Base-by-base conservation (phyloP, 2,797 vertebrate genomes). In the Streptopelia turtur region DNA sequence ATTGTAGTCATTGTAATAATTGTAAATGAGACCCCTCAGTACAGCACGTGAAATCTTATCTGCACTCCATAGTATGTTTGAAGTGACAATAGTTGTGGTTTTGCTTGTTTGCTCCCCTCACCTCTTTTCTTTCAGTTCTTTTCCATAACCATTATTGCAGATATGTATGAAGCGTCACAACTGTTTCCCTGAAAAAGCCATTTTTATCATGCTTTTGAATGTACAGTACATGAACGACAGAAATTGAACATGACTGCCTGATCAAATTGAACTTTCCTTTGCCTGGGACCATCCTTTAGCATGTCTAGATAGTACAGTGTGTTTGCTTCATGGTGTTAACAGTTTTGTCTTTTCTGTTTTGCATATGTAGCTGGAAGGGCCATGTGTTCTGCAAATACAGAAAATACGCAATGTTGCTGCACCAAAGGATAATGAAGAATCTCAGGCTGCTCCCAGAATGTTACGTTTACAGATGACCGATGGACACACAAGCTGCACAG, bases 381-480 rank as follows among this genome's bases (percentile, higher is more conserved):
- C 99, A 1, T 99, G 99, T 97, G 98, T 99, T 95, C 98, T 99
- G 83, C 99, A 99, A 98, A 98, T 99, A 97, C 99, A 99, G 97
- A 99, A 99, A 98, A 98, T 99, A 90, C 98, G 99, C 89, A 99
- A 99, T 97, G 98, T 99, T 92, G 97, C 99, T 22, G 99, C 99
- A 84, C 98, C 99, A 83, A 99, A 99, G 98, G 99, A 99, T 96
- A 98, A 99, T 0, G 99, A 99, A 96, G 99, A 99, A 93, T 99
- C 99, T 94, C 99, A 99, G 97, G 98, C 98, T 66, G 99, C 99
- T 21, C 99, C 99, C 43, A 98, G 99, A 95, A 99, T 99, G 99
- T 98, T 99, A 92, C 98, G 99, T 61, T 96, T 99, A 72, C 99
- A 99, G 96, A 99, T 99, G 99, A 99, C 99, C 5, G 99, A 99